Evolutionary conservation across 2,797 vertebrate species (phyloP).

Genomic region (Acrocephalus scirpaceus): DNA sequence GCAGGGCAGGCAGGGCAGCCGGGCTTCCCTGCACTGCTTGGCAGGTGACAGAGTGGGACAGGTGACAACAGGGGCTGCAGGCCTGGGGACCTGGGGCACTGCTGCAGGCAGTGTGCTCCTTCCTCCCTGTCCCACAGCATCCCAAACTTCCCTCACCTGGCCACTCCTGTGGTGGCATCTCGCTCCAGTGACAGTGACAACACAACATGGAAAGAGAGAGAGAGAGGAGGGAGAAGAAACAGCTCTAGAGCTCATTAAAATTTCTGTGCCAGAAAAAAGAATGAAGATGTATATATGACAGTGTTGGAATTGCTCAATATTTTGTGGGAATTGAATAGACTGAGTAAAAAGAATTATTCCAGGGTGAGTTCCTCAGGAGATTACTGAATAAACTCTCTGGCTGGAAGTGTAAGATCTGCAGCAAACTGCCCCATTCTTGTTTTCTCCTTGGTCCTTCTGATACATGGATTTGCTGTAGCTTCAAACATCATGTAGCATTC

Average conservation of each 20-base stretch:
- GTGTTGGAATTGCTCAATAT: not conserved
- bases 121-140: not conserved
- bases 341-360: not conserved
- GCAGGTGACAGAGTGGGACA: not conserved
- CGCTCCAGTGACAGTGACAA: not conserved
- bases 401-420: not conserved
- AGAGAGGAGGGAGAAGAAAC: not conserved
- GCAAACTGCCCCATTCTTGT: not conserved
- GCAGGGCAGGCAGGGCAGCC: not conserved
- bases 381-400: not conserved
- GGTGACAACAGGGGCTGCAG: not conserved
- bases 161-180: not conserved
- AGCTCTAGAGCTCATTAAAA: not conserved
- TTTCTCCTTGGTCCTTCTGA: not conserved
- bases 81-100: not conserved
- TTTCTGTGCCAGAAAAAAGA: not conserved
- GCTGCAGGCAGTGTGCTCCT: not conserved
- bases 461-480: not conserved
- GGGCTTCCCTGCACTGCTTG: not conserved
- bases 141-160: not conserved
- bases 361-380: not conserved
- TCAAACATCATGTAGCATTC: not conserved
- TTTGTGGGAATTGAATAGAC: not conserved
- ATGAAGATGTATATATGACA: not conserved
- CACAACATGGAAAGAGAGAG: fast-evolving